Evolutionary conservation across 2,113 vertebrate genomes (phyloP).

Genomic region (Phaethon lepturus): DNA sequence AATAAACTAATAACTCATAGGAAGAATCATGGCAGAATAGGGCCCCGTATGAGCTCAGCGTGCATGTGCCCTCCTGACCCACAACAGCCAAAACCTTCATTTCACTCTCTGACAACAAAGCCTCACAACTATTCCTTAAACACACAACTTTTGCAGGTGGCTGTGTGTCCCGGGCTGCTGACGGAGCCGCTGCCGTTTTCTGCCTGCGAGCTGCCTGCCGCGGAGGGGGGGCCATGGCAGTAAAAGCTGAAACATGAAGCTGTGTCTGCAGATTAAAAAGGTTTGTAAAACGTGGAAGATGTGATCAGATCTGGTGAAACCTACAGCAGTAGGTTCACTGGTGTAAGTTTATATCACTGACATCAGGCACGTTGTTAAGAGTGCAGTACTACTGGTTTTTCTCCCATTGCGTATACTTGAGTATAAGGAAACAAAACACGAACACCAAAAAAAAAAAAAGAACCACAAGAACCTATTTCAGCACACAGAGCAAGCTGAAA

Average conservation of each 20-base stretch:
- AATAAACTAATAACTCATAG: background rate
- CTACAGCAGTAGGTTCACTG: conserved; percentile 1
- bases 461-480: background rate
- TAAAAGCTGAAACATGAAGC: conserved; percentile 60
- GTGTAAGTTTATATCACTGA: background rate
- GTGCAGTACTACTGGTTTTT: background rate
- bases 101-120: conserved; percentile 36
- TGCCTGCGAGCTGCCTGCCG: background rate
- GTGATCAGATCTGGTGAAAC: background rate
- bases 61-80: background rate
- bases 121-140: conserved; percentile 30
- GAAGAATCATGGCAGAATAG: background rate
- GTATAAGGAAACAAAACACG: background rate
- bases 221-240: background rate
- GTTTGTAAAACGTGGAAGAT: conserved; percentile 37
- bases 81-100: conserved; percentile 34
- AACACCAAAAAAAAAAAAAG: background rate
- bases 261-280: conserved; percentile 32
- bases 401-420: background rate
- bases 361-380: background rate
- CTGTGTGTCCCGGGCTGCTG: background rate
- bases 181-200: background rate
- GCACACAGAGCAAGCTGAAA: background rate
- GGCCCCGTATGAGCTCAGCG: background rate
- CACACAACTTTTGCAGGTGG: conserved; percentile 31